Evolutionary conservation across 2,113 vertebrate species (phyloP), one percentile per base, ranked within the genome.

Genomic region (Lepisosteus oculatus): DNA sequence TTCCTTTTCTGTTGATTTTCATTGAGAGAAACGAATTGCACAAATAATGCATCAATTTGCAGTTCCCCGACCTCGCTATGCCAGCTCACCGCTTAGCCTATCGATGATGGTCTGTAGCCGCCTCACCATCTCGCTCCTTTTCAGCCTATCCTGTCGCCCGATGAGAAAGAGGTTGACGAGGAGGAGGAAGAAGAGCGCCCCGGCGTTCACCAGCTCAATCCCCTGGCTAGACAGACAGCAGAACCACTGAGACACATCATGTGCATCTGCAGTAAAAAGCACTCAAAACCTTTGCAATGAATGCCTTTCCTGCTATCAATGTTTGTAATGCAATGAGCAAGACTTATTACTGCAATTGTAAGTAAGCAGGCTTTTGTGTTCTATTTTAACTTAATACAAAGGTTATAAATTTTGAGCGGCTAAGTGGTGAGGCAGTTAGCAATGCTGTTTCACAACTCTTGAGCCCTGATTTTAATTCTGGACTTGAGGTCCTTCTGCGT

Each of bases 91-190:
- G 0, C 92, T 92, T 80, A 99, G 93, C 80, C 92, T 93, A 3
- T 89, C 84, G 62, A 99, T 89, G 81, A 99, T 92, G 73, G 85
- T 87, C 55, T 88, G 93, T 43, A 99, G 93, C 65, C 96, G 92
- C 8, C 89, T 85, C 44, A 96, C 91, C 82, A 98, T 95, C 86
- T 99, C 97, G 13, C 72, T 90, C 42, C 81, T 88, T 86, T 94
- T 98, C 76, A 98, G 91, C 76, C 85, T 89, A 72, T 95, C 95
- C 76, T 98, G 95, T 63, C 95, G 92, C 51, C 93, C 88, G 0
- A 95, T 93, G 80, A 98, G 91, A 82, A 96, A 69, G 70, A 99
- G 91, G 86, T 96, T 95, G 67, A 98, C 83, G 41, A 97, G 70
- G 59, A 99, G 89, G 74, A 99, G 84, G 64, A 98, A 86, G 57